phyloP scores from a whole-genome alignment of 2,113 vertebrate genomes.

The Dendrocopos noguchii region DNA sequence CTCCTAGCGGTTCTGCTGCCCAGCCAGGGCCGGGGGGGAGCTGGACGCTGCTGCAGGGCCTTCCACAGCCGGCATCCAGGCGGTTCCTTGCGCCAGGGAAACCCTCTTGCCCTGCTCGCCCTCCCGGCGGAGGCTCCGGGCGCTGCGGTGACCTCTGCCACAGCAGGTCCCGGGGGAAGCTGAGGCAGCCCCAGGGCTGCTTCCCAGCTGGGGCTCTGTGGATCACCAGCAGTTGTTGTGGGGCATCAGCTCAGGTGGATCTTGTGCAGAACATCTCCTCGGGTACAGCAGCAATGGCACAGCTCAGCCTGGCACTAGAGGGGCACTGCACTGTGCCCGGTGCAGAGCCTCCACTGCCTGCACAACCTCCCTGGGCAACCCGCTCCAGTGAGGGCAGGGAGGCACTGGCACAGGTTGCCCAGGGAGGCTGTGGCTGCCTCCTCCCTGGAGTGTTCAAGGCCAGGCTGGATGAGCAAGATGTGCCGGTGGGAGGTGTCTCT shows the following conservation, averaged over 20 bases:
- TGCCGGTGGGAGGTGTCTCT: too few relatives aligned
- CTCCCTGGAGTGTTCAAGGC: too few relatives aligned
- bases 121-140: rapidly evolving
- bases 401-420: too few relatives aligned
- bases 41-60: not conserved
- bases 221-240: rapidly evolving
- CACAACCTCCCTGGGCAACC: too few relatives aligned
- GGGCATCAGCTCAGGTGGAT: not conserved
- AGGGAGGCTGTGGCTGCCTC: too few relatives aligned
- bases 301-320: not conserved
- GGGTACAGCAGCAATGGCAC: not conserved
- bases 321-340: too few relatives aligned
- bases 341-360: too few relatives aligned
- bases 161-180: not conserved
- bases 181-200: rapidly evolving
- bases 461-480: too few relatives aligned
- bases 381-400: too few relatives aligned
- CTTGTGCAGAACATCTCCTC: not conserved
- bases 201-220: not conserved
- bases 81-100: not conserved
- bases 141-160: not conserved
- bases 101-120: not conserved
- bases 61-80: not conserved
- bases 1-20: conserved; percentile 79
- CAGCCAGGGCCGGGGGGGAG: not conserved